These are phyloP conservation scores for Eriosoma lanigerum DNA, from an alignment of 1,140 invertebrate genomes.

Conservation along the genomic window DNA sequence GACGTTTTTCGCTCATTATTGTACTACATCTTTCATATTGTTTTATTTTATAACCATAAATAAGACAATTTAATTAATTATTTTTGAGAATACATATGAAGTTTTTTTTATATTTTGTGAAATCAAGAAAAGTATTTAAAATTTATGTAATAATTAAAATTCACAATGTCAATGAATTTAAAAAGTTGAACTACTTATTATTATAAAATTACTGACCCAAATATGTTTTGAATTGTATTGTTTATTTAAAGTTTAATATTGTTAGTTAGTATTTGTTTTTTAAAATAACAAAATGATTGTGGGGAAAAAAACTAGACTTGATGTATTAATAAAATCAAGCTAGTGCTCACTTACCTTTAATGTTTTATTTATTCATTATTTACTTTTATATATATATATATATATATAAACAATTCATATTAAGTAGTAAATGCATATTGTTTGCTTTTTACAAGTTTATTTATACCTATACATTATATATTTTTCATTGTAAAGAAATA, in stretches of 20 bases:
- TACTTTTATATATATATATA: constrained; percentile 5
- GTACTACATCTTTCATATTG: constrained; percentile 37
- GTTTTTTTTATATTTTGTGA: constrained; percentile 9
- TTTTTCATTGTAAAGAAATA: constrained; percentile 8
- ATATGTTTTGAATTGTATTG: constrained; percentile 15
- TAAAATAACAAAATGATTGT: neutral
- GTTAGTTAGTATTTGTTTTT: neutral
- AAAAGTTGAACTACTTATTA: neutral
- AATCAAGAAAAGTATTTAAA: neutral
- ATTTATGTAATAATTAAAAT: neutral
- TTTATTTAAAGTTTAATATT: constrained; percentile 34
- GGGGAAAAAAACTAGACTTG: neutral
- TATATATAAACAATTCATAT: neutral
- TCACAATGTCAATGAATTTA: neutral
- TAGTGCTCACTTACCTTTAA: neutral
- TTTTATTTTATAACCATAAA: constrained; percentile 33
- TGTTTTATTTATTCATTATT: constrained; percentile 38
- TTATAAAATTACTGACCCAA: neutral
- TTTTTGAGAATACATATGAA: neutral
- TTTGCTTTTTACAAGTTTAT: constrained; percentile 40
- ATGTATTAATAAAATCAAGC: constrained; percentile 1
- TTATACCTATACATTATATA: constrained; percentile 21
- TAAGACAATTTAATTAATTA: constrained; percentile 22
- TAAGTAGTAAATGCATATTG: constrained; percentile 21
- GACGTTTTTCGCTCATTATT: constrained; percentile 8